Conservation (phyloP, 2,113 vertebrate genomes). For the Cynoglossus semilaevis region DNA sequence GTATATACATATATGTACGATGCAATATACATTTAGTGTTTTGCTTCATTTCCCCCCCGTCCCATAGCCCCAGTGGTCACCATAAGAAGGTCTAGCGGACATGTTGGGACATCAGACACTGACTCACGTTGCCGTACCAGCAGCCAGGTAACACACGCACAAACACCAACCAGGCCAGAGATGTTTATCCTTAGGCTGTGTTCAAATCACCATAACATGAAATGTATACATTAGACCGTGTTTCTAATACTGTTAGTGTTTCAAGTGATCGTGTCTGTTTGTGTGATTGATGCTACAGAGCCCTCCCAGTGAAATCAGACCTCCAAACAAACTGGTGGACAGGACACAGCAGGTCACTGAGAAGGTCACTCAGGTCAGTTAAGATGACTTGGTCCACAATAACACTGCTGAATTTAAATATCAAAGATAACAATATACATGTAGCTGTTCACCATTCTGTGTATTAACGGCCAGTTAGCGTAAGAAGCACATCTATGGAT, state of each 20-base stretch:
- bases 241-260: too few species aligned
- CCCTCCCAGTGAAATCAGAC: slow-evolving; percentile 81
- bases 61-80: slow-evolving; percentile 68
- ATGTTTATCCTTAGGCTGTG: too few species aligned
- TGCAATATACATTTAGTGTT: too few species aligned
- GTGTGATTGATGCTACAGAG: slow-evolving; percentile 19
- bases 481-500: too few species aligned
- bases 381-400: not conserved
- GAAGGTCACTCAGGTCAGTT: slow-evolving; percentile 88
- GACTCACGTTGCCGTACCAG: slow-evolving; percentile 81
- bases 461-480: too few species aligned
- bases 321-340: slow-evolving; percentile 86
- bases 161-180: not conserved
- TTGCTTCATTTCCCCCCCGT: not conserved
- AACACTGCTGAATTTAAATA: too few species aligned
- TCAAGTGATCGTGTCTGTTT: not conserved
- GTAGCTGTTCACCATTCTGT: too few species aligned
- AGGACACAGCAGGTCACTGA: slow-evolving; percentile 90
- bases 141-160: slow-evolving; percentile 69
- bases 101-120: slow-evolving; percentile 83
- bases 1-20: too few species aligned
- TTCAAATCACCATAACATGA: too few species aligned
- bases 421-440: too few species aligned
- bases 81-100: slow-evolving; percentile 74
- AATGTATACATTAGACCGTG: not conserved